These are phyloP conservation scores for Pantherophis alleghaniensis DNA, from an alignment of 2,797 vertebrate genomes.

Conservation along the genomic window DNA sequence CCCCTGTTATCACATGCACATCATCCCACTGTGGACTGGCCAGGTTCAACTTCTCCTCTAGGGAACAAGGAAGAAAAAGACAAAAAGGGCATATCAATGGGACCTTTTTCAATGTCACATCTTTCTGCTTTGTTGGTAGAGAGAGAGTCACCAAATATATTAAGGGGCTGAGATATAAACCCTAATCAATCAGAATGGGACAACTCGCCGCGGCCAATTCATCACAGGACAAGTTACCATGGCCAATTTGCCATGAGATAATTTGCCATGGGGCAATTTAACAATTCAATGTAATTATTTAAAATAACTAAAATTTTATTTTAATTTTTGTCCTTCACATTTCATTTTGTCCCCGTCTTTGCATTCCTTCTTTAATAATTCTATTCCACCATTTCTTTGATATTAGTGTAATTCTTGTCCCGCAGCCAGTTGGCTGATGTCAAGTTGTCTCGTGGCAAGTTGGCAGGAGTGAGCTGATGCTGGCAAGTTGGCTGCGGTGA, in stretches of 20 bases:
- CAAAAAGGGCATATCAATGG: neutral
- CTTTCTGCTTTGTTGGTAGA: neutral
- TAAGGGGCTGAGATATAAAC: neutral
- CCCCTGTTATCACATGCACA: conserved; percentile 89
- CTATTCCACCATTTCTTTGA: no score
- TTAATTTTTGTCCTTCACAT: neutral
- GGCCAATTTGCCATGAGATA: neutral
- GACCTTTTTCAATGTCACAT: neutral
- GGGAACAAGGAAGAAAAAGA: neutral
- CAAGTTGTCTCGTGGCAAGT: no score
- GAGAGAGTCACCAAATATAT: neutral
- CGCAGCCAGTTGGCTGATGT: no score
- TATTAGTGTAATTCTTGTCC: no score
- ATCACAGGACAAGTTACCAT: neutral
- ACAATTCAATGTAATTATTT: neutral
- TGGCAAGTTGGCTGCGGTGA: no score
- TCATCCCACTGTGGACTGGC: conserved; percentile 88
- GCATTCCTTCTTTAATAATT: no score
- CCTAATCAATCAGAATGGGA: neutral
- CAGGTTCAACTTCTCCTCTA: conserved; percentile 86
- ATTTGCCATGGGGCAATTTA: neutral
- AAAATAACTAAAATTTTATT: neutral
- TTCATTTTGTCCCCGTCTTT: neutral
- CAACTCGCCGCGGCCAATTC: neutral
- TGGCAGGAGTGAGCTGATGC: no score